Evolutionary conservation across 2,113 vertebrate genomes (phyloP), one percentile per base, ranked within the genome.

Genomic region (Passer domesticus): DNA sequence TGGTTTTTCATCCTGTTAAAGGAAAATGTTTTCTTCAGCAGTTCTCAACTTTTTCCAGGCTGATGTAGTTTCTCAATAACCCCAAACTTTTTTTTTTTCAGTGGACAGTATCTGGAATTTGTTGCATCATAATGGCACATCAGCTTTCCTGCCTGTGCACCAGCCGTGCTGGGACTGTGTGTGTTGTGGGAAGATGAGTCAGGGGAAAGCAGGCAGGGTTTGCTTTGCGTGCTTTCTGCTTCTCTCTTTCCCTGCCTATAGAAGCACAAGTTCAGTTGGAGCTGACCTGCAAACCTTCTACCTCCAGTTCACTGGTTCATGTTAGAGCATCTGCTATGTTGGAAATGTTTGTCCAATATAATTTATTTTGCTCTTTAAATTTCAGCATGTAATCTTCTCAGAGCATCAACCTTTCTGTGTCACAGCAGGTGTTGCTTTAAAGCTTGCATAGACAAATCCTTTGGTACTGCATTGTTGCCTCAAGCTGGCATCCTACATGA

Each of bases 101-200:
- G 31, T 37, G 56, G 50, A 56, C 30, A 37, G 10, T 17, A 8
- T 72, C 69, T 1, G 12, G 73, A 70, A 81, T 91, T 55, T 83
- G 39, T 89, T 83, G n/a, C 46, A 66, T 76, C 83, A 63, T 31
- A 31, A 16, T 27, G 47, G 47, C 47, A 58, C 46, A 30, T 5
- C 2, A 13, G 5, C 70, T 75, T 60, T 63, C 60, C 52, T 39
- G 39, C 9, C 33, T 20, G 35, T 46, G 73, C 60, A 25, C 25
- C 47, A 62, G 28, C 55, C 2, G 0, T 41, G 39, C 37, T 64
- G 2, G 6, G 46, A 53, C 31, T 0, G 0, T 33, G 37, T 27
- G 10, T 43, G 35, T 23, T 22, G 25, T 56, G 49, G 53, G 49
- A 68, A 13, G 17, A 11, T 4, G 16, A 47, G 13, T 22, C 1